phyloP scores from a whole-genome alignment of 2,113 vertebrate species.

The Petaurus breviceps region DNA sequence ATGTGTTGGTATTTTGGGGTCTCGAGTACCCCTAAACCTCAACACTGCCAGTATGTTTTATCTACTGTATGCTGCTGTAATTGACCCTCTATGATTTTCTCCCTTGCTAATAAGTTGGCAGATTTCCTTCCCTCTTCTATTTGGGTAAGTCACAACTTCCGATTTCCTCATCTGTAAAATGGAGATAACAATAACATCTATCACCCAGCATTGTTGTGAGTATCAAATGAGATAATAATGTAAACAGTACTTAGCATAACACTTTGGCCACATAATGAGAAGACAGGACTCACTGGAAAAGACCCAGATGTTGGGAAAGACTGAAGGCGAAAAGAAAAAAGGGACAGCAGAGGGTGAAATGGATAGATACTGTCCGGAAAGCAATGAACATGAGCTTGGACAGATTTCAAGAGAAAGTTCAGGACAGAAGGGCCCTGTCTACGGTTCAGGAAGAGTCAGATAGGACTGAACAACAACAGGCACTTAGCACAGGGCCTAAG shows the following conservation, averaged over 20 bases:
- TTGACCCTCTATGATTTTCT: not conserved
- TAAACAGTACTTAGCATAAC: not conserved
- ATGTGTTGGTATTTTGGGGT: no score
- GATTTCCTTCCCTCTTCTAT: slow-evolving; percentile 9
- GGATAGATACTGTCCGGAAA: not conserved
- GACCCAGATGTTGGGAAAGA: not conserved
- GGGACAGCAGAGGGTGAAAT: not conserved
- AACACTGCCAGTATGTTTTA: not conserved
- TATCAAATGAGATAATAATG: not conserved
- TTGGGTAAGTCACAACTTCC: not conserved
- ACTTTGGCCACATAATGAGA: not conserved
- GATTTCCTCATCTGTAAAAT: not conserved
- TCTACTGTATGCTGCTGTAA: slow-evolving; percentile 35
- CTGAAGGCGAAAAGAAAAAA: not conserved
- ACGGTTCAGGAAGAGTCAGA: not conserved
- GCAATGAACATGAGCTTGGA: not conserved
- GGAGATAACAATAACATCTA: not conserved
- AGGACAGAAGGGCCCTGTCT: not conserved
- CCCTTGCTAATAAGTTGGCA: slow-evolving; percentile 48
- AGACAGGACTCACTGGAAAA: not conserved
- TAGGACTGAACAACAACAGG: no score
- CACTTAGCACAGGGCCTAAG: not conserved
- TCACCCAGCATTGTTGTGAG: not conserved
- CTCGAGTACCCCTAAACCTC: no score
- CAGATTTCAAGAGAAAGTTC: not conserved